Evolutionary conservation across 2,888 invertebrate genomes (phyloP), one percentile per base, ranked within the genome.

Genomic region (Neoascia interrupta): DNA sequence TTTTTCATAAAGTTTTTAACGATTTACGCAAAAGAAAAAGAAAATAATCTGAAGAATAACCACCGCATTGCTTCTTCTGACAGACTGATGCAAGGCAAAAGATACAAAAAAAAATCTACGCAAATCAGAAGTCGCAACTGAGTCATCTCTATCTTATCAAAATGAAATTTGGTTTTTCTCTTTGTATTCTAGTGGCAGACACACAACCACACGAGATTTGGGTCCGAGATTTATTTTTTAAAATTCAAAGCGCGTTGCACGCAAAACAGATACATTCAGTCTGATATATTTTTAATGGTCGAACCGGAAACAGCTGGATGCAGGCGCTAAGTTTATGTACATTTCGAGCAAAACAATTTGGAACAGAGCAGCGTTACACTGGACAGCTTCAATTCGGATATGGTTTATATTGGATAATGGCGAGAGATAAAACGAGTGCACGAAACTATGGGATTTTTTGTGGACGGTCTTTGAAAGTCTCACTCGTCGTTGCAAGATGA

Each of bases 281-380:
- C 64, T 60, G 53, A 76, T 54, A 41, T 60, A 54, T 49, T 58
- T 70, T 64, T 61, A 72, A 66, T 39, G 47, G 26, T 11, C 39
- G 26, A n/a, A 18, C 79, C 79, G 79, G 79, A 79, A 79, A 66
- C 68, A 79, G 73, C 73, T 73, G 73, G 68, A 73, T 56, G 60
- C 68, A 61, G 43, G 8, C 8, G 43, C 39, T 26, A n/a, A n/a
- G n/a, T n/a, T n/a, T n/a, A n/a, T n/a, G n/a, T n/a, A n/a, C n/a
- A n/a, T n/a, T n/a, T n/a, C n/a, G n/a, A n/a, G n/a, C n/a, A n/a
- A n/a, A n/a, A n/a, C n/a, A n/a, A n/a, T n/a, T n/a, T n/a, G n/a
- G n/a, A n/a, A n/a, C n/a, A n/a, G n/a, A n/a, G n/a, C n/a, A n/a
- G n/a, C n/a, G n/a, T n/a, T n/a, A n/a, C n/a, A n/a, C n/a, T n/a